Evolutionary conservation across 23 tunicate species (phyloP), one percentile per base, ranked within the genome.

Genomic region (Oikopleura dioica): DNA sequence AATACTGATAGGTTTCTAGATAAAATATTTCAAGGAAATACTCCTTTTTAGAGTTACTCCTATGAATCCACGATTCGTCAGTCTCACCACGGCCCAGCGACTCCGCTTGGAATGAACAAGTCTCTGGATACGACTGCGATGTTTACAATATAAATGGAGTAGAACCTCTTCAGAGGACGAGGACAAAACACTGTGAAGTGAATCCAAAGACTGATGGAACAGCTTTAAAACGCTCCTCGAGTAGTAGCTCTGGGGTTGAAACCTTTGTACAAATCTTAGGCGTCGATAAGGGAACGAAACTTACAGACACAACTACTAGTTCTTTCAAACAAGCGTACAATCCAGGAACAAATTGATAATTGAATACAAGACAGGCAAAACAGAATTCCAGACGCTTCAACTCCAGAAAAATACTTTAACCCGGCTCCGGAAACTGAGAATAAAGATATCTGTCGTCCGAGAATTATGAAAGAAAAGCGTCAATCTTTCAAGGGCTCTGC

Each of bases 391-490:
- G 80, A 78, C 1, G 80, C 37, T 2, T 33, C 50, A 16, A 37
- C 80, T 31, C 37, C 38, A 28, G 80, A 78, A 30, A 35, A 78
- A 35, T 78, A 78, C 50, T 35, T 30, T 1, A 36, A 34, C n/a
- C 50, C 50, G n/a, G 28, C 69, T 0, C 30, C 28, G 5, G 9
- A 16, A 9, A 9, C 55, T 9, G 36, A 37, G 1, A 44, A 44
- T 9, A 44, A 44, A 44, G 80, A 78, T 69, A 78, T 78, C 29
- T 69, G 80, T 37, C 35, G 80, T 0, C 80, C 80, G 35, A 55
- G 30, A 35, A 59, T 38, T 5, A 55, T 51, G 2, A 30, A 59
- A 78, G 72, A 35, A 51, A 78, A 78, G 51, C 35, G 50, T 29
- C 80, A 78, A 35, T 44, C 50, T 38, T 78, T 78, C 33, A 78